Base-by-base conservation (phyloP, 1,140 invertebrate species). In the Orussus abietinus region DNA sequence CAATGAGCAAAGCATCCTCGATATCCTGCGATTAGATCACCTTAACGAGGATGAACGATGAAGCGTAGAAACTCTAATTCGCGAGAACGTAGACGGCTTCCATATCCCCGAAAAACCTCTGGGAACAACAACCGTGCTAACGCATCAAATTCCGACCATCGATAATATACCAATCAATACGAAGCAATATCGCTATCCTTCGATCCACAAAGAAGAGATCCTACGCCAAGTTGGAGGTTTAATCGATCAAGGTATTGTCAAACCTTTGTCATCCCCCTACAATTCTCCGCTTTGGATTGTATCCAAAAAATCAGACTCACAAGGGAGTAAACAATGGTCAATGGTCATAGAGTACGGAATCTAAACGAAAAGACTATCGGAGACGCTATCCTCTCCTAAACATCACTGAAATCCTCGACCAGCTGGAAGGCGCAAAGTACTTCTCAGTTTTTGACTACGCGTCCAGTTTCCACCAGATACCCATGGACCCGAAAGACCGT, bases 331-430 rank as follows among this genome's bases (percentile, higher is more conserved):
- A 22, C 44, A 38, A 41, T 50, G 31, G 21, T 5, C 40, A 21
- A 17, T 65, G 17, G 57, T 64, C 3, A 47, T 66, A 5, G 67
- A 69, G 44, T 71, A 62, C 30, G 30, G 65, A 44, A 31, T 43
- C 29, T 73, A 15, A 74, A 74, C 42, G 58, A 66, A 9, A 57
- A 52, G 38, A 72, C 64, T 3, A 50, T 65, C 6, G 53, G 51
- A 4, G 75, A 80, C 41, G 51, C 54, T 80, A 69, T 49, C 77
- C 78, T 0, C 32, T 82, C 5, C 77, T 79, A 1, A 66, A 75
- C 33, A 75, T 78, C 7, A 55, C 63, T 5, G 65, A 74, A 5
- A 59, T 58, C n/a, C 17, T 57, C 7, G 57, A 74, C 39, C 40
- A 50, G n/a, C 32, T 77, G 17, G 51, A 49, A 3, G 55, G 53